Evolutionary conservation across 2,113 vertebrate species (phyloP), one percentile per base, ranked within the genome.

Genomic region (Clarias macrocephalus): DNA sequence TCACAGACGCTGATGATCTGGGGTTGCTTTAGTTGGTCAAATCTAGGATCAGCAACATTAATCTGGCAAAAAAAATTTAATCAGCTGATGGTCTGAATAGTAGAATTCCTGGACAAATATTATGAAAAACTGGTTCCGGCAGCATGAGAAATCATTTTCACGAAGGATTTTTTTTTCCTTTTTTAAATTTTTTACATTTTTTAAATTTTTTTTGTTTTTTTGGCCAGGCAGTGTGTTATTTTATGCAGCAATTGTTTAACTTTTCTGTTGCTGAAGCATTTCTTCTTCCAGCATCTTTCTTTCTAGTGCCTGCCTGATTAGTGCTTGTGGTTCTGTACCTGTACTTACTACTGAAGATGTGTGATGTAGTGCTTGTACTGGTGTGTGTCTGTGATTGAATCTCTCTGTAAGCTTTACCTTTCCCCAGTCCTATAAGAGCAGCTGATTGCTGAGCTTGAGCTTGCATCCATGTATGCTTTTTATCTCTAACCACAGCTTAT

Each of bases 341-440:
- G 73, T 91, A 88, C 90, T 13, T 18, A 86, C 25, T 37, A 86
- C 56, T 90, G 81, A 76, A 68, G 62, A 33, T 77, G 33, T 86
- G 77, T 87, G 88, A 91, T 89, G 18, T 92, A 88, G 89, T 93
- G 93, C 89, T 90, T 93, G 92, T 93, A 87, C 89, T 1, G 68
- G 48, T 48, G 80, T 87, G 90, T 93, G 93, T 90, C 91, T 94
- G 89, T 90, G 89, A 90, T 65, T 87, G 77, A 76, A 87, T 65
- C 59, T 68, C 87, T 90, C 87, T 94, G 95, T 95, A 91, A 95
- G 93, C 94, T 94, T 95, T 94, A 95, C 94, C 93, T 95, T 95
- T 94, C 91, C 93, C 92, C 91, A 91, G 88, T 93, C 94, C 91
- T 92, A 91, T 92, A 89, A 93, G 93, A 94, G 93, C 93, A 93